Conservation (phyloP, 2,797 vertebrate species). For the Enteromius trimaculatus region DNA sequence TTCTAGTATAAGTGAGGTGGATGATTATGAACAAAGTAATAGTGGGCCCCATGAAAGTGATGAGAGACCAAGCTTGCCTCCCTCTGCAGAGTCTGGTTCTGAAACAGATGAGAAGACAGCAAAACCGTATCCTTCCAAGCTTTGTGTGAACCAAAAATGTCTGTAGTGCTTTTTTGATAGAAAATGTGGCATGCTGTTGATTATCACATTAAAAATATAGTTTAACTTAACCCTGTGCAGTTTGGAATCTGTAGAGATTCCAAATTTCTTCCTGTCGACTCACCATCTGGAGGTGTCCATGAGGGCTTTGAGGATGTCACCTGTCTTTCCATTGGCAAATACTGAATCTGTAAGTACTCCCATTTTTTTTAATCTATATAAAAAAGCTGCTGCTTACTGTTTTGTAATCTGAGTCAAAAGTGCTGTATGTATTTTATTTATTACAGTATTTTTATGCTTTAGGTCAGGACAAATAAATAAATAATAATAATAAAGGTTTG, state of each 20-base stretch:
- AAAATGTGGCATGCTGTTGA: not conserved
- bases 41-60: conserved; percentile 40
- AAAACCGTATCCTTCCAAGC: conserved; percentile 75
- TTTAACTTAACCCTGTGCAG: conserved; percentile 68
- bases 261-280: conserved; percentile 93
- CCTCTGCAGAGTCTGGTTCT: conserved; percentile 19
- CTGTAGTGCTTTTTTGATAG: not conserved
- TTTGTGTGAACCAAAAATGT: not conserved
- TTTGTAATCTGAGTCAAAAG: not conserved
- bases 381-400: not conserved
- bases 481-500: not conserved
- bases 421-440: not conserved
- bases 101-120: conserved; percentile 12
- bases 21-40: conserved; percentile 34
- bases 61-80: conserved; percentile 32
- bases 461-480: not conserved
- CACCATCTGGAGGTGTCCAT: conserved; percentile 90
- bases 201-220: not conserved
- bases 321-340: conserved; percentile 69
- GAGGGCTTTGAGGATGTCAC: conserved; percentile 81
- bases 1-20: conserved; percentile 27
- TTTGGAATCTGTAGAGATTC: conserved; percentile 75
- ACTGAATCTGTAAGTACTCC: conserved; percentile 74
- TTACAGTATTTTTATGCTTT: no score
- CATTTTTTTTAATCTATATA: not conserved